A percentile compares a stretch with the other conserved stretches of the same genome.
phyloP scores from a whole-genome alignment of 1,140 invertebrate genomes.

The Odontomachus brunneus region DNA sequence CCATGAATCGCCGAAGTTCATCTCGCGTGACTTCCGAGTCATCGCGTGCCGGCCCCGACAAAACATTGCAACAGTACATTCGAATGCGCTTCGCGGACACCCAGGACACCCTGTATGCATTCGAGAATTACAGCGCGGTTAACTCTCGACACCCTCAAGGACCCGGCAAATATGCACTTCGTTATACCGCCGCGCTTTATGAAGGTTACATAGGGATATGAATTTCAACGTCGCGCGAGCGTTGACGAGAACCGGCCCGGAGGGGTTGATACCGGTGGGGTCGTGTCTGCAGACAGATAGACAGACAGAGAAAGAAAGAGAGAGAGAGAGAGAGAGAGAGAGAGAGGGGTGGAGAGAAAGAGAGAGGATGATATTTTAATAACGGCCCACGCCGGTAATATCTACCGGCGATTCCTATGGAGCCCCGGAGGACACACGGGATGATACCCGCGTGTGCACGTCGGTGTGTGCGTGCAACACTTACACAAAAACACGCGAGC shows the following conservation, averaged over 20 bases:
- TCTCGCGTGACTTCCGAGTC: no score
- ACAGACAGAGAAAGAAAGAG: neutral
- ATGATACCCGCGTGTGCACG: neutral
- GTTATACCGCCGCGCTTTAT: constrained; percentile 22
- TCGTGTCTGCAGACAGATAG: no score
- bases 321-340: constrained; percentile 27
- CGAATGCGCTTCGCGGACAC: no score
- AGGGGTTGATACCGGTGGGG: constrained; percentile 13
- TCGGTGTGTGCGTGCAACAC: constrained; percentile 38
- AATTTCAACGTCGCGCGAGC: constrained; percentile 34
- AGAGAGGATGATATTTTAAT: constrained; percentile 72
- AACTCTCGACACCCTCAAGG: constrained; percentile 11
- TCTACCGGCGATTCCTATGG: constrained; percentile 38
- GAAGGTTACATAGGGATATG: constrained; percentile 46
- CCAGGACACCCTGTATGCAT: neutral
- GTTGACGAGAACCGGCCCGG: neutral
- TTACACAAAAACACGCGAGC: constrained; percentile 5
- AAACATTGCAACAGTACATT: neutral
- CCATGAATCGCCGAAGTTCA: no score
- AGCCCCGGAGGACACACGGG: neutral
- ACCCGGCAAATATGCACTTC: constrained; percentile 38
- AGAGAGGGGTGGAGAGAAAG: neutral
- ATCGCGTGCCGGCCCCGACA: neutral
- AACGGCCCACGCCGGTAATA: constrained; percentile 59
- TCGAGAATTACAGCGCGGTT: neutral